phyloP scores from a whole-genome alignment of 2,888 invertebrate species.

The Marronus borbonicus region DNA sequence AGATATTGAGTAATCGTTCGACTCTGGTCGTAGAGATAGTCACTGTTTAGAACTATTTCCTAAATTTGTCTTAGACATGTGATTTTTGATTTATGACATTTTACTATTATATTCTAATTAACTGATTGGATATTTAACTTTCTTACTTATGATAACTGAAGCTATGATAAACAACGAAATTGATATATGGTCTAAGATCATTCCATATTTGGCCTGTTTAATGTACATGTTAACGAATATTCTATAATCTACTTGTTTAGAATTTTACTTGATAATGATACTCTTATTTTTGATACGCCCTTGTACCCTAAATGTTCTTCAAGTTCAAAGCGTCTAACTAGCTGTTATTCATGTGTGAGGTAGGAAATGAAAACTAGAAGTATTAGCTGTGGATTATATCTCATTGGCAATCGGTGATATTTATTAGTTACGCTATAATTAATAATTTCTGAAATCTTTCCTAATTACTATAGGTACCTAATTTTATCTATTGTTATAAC shows the following conservation, averaged over 20 bases:
- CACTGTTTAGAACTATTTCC: constrained; percentile 58
- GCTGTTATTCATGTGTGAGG: no score
- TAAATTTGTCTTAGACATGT: constrained; percentile 50
- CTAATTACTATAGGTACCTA: neutral
- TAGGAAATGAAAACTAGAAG: no score
- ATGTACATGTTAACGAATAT: no score
- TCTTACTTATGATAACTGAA: constrained; percentile 6
- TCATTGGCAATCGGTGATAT: no score
- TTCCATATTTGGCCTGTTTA: constrained; percentile 6
- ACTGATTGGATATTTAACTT: constrained; percentile 47
- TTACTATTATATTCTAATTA: constrained; percentile 42
- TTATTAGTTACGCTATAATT: no score
- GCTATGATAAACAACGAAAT: constrained; percentile 34
- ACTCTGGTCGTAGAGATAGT: constrained; percentile 58
- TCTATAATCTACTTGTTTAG: no score
- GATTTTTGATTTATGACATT: constrained; percentile 48
- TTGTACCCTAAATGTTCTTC: no score
- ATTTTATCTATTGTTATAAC: neutral
- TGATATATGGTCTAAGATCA: constrained; percentile 28
- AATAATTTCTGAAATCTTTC: no score
- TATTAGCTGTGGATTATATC: no score
- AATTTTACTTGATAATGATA: no score
- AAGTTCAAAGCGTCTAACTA: no score
- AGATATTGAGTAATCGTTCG: constrained; percentile 56
- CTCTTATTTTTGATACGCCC: no score